Percentiles rank a stretch among this genome's conserved stretches.
Conservation (phyloP, 2,113 vertebrate species). For the Lipotes vexillifer region DNA sequence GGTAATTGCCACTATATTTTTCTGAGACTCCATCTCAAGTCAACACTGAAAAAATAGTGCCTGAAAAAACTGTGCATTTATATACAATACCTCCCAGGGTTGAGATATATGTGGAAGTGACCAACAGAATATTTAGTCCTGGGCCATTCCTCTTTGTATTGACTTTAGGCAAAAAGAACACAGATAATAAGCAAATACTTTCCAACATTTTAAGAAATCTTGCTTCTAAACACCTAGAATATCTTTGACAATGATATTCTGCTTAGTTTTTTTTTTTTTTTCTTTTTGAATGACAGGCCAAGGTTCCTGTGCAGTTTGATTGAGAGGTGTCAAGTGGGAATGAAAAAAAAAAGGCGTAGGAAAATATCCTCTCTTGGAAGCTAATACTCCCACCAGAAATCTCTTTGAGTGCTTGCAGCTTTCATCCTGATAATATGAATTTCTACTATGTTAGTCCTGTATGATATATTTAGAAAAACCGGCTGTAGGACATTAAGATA, state of each 20-base stretch:
- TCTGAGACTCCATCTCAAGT: not conserved
- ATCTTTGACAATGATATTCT: not conserved
- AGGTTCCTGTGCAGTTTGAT: not conserved
- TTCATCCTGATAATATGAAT: not conserved
- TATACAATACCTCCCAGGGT: not conserved
- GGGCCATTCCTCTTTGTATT: not conserved
- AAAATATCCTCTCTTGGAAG: not conserved
- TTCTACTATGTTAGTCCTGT: not conserved
- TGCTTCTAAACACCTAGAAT: not conserved
- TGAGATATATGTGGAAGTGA: not conserved
- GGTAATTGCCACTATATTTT: not conserved
- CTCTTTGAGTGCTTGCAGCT: not conserved
- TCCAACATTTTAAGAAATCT: not conserved
- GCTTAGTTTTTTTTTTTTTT: not conserved
- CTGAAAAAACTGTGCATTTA: not conserved
- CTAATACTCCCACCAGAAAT: not conserved
- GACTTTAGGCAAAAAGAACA: not conserved
- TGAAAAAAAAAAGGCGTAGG: not conserved
- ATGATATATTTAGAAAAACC: conserved; percentile 23
- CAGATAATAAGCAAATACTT: not conserved
- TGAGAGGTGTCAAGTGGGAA: conserved; percentile 18
- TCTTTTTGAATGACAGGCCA: not conserved
- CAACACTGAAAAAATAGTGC: not conserved
- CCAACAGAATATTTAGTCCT: not conserved
- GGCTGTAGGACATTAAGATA: not conserved